These are phyloP conservation scores for Heteromurus nitidus DNA, from an alignment of 2,888 invertebrate species.

Conservation along the genomic window DNA sequence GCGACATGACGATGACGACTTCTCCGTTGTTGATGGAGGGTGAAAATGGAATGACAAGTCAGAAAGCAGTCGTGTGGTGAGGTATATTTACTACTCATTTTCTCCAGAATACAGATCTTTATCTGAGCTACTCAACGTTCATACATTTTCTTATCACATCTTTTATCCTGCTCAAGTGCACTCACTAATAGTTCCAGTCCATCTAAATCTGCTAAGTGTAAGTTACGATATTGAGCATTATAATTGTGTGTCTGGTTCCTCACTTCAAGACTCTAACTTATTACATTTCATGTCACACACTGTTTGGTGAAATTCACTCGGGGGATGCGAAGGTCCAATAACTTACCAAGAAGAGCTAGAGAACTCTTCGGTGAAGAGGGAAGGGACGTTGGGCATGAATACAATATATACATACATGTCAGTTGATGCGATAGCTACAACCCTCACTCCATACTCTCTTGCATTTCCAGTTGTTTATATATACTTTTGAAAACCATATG, in stretches of 20 bases:
- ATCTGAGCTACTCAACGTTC: background rate
- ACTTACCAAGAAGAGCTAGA: background rate
- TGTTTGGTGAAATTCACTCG: conserved; percentile 32
- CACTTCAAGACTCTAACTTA: conserved; percentile 34
- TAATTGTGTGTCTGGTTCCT: conserved; percentile 41
- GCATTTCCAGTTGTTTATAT: background rate
- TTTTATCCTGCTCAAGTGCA: conserved; percentile 43
- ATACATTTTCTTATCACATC: conserved; percentile 25
- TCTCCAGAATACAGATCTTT: conserved; percentile 2
- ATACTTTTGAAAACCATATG: background rate
- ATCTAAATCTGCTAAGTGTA: conserved; percentile 47
- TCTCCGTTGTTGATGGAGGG: conserved; percentile 27
- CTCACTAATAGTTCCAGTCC: conserved; percentile 38
- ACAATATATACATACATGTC: too few relatives aligned
- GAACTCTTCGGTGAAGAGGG: too few relatives aligned
- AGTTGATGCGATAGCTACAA: too few relatives aligned
- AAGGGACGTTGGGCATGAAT: too few relatives aligned
- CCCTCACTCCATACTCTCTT: background rate
- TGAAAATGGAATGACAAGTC: conserved; percentile 35
- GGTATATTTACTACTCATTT: conserved; percentile 9
- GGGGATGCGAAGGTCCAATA: conserved; percentile 19
- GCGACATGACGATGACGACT: background rate
- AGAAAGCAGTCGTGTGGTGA: conserved; percentile 15
- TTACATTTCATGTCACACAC: conserved; percentile 60
- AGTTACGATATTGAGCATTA: conserved; percentile 50